phyloP scores from a whole-genome alignment of 2,113 vertebrate genomes.

The Grallaria varia region DNA sequence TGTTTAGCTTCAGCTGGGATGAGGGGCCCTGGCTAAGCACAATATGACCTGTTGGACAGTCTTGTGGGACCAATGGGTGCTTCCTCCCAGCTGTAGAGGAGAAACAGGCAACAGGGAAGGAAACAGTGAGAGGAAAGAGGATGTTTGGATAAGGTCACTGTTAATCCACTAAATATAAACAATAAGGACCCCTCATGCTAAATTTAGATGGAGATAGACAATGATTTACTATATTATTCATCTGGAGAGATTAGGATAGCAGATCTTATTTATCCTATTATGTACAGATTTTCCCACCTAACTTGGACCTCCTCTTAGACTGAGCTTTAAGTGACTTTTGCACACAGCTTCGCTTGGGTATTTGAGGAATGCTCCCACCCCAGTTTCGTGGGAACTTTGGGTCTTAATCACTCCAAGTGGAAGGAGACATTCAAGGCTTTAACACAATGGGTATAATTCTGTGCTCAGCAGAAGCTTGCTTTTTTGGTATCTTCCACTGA shows the following conservation, averaged over 20 bases:
- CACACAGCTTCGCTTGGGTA: background rate
- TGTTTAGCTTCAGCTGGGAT: background rate
- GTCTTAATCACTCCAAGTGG: background rate
- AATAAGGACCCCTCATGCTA: background rate
- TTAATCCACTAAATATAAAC: background rate
- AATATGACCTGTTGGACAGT: background rate
- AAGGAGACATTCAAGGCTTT: background rate
- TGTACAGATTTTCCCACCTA: background rate
- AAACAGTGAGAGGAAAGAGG: background rate
- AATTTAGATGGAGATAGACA: background rate
- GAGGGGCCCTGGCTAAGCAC: background rate
- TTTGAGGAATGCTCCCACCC: background rate
- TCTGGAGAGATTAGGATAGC: background rate
- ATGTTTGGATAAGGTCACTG: background rate
- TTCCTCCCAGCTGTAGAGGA: background rate
- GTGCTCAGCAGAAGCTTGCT: background rate
- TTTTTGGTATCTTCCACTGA: background rate
- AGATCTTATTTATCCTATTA: background rate
- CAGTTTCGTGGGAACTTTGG: background rate
- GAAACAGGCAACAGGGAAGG: background rate
- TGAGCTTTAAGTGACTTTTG: background rate
- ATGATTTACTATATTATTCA: background rate
- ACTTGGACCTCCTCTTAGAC: background rate
- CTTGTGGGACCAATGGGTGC: background rate
- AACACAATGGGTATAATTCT: background rate